Evolutionary conservation across 2,113 vertebrate genomes (phyloP).

Genomic region (Psilopsiagon aurifrons): DNA sequence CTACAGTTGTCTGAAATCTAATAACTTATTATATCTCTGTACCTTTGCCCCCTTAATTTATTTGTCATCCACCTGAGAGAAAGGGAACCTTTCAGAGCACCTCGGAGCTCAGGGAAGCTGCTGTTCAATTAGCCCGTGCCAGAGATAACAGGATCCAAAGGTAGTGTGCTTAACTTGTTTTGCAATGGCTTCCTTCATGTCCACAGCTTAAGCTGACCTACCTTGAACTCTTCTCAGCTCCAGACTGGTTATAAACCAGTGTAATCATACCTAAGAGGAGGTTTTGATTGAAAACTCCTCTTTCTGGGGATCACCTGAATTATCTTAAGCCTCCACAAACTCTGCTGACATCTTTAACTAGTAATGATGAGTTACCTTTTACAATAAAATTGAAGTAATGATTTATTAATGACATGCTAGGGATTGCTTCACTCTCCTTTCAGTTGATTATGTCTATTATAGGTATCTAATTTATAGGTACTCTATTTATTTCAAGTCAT

Average conservation of each 20-base stretch:
- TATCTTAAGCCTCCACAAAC: neutral
- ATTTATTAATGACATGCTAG: neutral
- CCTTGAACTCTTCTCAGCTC: neutral
- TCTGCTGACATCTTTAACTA: neutral
- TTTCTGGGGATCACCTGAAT: neutral
- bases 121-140: neutral
- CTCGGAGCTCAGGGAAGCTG: neutral
- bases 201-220: neutral
- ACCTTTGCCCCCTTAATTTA: neutral
- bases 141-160: conserved; percentile 6
- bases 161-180: neutral
- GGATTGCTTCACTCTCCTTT: neutral
- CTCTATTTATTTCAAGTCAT: neutral
- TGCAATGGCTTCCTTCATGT: neutral
- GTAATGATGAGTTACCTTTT: neutral
- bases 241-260: neutral
- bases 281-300: neutral
- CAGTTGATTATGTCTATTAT: neutral
- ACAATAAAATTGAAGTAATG: neutral
- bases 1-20: neutral
- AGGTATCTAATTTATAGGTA: neutral
- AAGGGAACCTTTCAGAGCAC: neutral
- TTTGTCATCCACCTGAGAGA: neutral
- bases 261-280: neutral
- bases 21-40: neutral